Conservation (phyloP, 2,888 invertebrate species). For the Dryococelus australis region DNA sequence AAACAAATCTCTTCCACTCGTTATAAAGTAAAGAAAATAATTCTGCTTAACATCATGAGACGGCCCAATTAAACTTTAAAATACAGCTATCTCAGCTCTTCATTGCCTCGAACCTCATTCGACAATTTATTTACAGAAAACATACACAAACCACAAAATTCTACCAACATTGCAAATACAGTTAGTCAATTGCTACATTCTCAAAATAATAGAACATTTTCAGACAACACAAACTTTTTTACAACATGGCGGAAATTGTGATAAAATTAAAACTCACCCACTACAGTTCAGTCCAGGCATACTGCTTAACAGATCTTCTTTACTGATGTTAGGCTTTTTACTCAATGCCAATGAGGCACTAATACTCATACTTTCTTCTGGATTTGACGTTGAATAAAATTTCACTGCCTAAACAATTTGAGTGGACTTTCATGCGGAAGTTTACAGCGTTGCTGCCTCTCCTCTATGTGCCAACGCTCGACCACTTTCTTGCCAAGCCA, state of each 20-base stretch:
- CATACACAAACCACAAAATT: neutral
- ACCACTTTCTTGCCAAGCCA: neutral
- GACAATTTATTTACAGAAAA: too few relatives aligned
- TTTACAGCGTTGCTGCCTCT: neutral
- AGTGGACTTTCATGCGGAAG: constrained; percentile 29
- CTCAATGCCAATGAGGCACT: constrained; percentile 45
- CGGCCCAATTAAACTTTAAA: neutral
- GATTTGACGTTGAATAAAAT: constrained; percentile 23
- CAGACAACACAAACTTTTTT: neutral
- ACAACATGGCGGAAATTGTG: constrained; percentile 20
- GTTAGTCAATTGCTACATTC: neutral
- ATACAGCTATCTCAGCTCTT: neutral
- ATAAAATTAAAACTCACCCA: constrained; percentile 39
- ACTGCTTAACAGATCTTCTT: constrained; percentile 44
- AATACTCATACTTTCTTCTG: constrained; percentile 45
- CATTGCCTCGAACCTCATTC: too few relatives aligned
- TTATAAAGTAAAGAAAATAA: too few relatives aligned
- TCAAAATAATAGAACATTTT: neutral
- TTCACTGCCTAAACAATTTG: neutral
- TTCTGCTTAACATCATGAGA: too few relatives aligned
- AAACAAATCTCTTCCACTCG: too few relatives aligned
- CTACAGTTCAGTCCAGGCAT: constrained; percentile 44
- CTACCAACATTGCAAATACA: neutral
- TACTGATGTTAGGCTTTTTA: constrained; percentile 41
- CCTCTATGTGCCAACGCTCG: neutral